phyloP scores from a whole-genome alignment of 2,113 vertebrate genomes.

The Datnioides undecimradiatus region DNA sequence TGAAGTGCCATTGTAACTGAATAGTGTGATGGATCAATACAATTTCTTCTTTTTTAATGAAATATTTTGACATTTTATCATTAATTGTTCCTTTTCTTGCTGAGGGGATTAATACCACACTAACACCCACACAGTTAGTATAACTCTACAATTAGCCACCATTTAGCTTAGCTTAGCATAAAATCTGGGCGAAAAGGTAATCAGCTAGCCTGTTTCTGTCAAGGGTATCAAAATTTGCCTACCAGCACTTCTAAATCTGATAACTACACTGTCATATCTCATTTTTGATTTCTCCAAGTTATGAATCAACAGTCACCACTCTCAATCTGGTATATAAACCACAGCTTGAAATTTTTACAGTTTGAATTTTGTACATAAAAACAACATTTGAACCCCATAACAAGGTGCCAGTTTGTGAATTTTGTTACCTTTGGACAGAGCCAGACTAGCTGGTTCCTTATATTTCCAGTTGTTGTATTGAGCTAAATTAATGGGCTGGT shows the following conservation, averaged over 20 bases:
- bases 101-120: neutral
- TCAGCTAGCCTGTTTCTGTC: too few relatives aligned
- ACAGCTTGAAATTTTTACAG: neutral
- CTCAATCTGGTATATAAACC: neutral
- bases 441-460: neutral
- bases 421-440: neutral
- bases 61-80: neutral
- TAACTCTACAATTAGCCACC: too few relatives aligned
- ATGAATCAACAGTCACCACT: neutral
- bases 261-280: too few relatives aligned
- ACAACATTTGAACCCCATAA: too few relatives aligned
- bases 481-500: neutral
- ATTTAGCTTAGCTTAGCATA: neutral
- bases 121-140: too few relatives aligned
- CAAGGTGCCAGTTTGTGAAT: neutral
- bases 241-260: neutral
- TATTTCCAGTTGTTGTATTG: neutral
- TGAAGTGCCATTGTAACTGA: neutral
- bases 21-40: neutral
- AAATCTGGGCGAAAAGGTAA: neutral
- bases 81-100: neutral
- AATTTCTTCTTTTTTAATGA: neutral
- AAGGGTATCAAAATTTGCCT: too few relatives aligned
- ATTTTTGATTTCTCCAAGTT: too few relatives aligned
- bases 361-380: neutral